Evolutionary conservation across 2,113 vertebrate species (phyloP).

Genomic region (Paralichthys olivaceus): DNA sequence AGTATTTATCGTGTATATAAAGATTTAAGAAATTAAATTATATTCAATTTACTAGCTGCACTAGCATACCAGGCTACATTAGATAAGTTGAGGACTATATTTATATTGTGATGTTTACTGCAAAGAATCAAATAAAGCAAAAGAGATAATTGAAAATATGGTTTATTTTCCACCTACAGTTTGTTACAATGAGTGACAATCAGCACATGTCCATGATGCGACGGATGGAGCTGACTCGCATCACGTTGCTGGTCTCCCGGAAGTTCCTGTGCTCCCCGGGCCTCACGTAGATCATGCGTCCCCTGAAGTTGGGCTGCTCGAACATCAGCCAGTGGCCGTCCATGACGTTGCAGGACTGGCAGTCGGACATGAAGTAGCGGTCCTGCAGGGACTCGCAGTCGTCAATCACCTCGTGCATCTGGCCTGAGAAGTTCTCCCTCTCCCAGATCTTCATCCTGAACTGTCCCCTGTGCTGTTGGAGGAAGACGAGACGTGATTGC

Average conservation of each 20-base stretch:
- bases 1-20: too few species aligned
- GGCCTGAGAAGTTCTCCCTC: constrained; percentile 79
- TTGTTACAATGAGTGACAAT: not conserved
- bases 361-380: constrained; percentile 73
- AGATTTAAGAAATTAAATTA: too few species aligned
- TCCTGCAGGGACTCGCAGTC: constrained; percentile 81
- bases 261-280: constrained; percentile 73
- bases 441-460: constrained; percentile 83
- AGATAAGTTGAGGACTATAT: too few species aligned
- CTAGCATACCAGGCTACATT: too few species aligned
- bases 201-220: constrained; percentile 2
- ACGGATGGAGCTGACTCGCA: constrained; percentile 33
- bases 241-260: constrained; percentile 38
- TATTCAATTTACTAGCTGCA: too few species aligned
- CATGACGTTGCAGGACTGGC: constrained; percentile 80
- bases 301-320: constrained; percentile 75
- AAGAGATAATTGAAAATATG: constrained; percentile 39
- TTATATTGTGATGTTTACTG: not conserved
- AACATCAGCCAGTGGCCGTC: constrained; percentile 83
- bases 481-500: not conserved
- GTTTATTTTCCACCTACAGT: constrained; percentile 40
- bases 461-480: constrained; percentile 76
- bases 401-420: constrained; percentile 76
- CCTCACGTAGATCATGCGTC: constrained; percentile 18
- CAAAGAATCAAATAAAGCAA: not conserved